Conservation (phyloP, 2,797 vertebrate genomes). For the Prunella strophiata region DNA sequence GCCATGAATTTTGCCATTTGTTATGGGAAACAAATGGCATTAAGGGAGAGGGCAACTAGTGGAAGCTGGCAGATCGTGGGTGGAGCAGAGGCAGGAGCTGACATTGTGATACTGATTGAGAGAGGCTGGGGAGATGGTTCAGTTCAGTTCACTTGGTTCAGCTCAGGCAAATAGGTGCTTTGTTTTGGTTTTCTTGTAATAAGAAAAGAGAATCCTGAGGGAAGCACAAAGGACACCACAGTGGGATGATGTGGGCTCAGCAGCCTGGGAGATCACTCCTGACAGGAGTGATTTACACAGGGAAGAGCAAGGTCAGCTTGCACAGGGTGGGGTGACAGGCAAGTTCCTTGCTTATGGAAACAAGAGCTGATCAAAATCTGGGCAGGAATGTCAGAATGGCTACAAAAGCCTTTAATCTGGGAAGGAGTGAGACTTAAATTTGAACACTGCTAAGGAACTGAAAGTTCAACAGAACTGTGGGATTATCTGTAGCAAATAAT, state of each 20-base stretch:
- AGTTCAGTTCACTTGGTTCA: neutral
- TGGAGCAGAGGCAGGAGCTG: neutral
- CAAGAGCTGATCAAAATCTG: neutral
- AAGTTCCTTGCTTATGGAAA: neutral
- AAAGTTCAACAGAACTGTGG: neutral
- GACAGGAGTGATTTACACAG: neutral
- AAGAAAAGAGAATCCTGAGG: neutral
- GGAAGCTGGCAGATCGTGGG: neutral
- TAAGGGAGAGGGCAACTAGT: neutral
- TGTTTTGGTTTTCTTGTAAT: neutral
- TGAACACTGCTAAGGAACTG: neutral
- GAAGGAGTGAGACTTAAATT: neutral
- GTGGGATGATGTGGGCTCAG: neutral
- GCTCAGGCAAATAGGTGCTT: neutral
- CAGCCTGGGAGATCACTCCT: neutral
- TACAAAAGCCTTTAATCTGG: neutral
- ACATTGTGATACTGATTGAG: neutral
- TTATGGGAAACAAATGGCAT: neutral
- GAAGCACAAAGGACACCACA: neutral
- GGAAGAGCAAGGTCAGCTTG: neutral
- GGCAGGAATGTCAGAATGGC: neutral
- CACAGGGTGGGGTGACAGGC: fast-evolving
- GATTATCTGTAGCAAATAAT: neutral
- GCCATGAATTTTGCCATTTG: neutral
- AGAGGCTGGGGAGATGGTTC: neutral